phyloP scores from a whole-genome alignment of 2,888 invertebrate genomes.

The Heliconius hortense region DNA sequence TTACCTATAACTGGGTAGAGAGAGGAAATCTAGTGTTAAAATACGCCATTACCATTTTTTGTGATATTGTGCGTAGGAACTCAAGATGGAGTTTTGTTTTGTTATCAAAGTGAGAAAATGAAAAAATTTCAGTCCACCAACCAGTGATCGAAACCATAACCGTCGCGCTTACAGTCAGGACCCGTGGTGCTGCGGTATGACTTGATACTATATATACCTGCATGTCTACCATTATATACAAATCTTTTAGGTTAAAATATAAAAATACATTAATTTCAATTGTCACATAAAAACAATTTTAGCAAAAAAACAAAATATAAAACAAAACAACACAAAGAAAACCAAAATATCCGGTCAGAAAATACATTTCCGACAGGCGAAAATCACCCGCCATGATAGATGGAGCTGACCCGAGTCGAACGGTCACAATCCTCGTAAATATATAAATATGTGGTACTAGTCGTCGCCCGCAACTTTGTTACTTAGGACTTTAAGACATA shows the following conservation, averaged over 20 bases:
- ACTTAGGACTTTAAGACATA: not conserved
- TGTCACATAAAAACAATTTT: not conserved
- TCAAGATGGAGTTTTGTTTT: no score
- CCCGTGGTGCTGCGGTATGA: no score
- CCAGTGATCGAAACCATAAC: no score
- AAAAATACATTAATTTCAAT: not conserved
- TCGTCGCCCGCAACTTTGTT: not conserved
- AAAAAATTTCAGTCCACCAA: no score
- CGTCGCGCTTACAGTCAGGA: no score
- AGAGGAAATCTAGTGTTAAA: not conserved
- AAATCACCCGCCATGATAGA: constrained; percentile 2
- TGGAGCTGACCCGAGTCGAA: constrained; percentile 2
- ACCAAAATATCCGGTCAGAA: constrained; percentile 20
- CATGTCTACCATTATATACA: no score
- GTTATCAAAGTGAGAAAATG: no score
- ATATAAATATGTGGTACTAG: not conserved
- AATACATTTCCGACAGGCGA: constrained; percentile 15
- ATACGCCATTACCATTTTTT: not conserved
- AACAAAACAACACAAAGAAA: constrained; percentile 1
- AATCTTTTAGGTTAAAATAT: no score
- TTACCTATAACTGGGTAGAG: no score
- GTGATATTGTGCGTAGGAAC: no score
- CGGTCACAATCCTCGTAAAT: not conserved
- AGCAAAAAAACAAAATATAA: not conserved
- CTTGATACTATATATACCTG: no score